Evolutionary conservation across 2,888 invertebrate species (phyloP), one percentile per base, ranked within the genome.

Genomic region (Drosophila affinis): DNA sequence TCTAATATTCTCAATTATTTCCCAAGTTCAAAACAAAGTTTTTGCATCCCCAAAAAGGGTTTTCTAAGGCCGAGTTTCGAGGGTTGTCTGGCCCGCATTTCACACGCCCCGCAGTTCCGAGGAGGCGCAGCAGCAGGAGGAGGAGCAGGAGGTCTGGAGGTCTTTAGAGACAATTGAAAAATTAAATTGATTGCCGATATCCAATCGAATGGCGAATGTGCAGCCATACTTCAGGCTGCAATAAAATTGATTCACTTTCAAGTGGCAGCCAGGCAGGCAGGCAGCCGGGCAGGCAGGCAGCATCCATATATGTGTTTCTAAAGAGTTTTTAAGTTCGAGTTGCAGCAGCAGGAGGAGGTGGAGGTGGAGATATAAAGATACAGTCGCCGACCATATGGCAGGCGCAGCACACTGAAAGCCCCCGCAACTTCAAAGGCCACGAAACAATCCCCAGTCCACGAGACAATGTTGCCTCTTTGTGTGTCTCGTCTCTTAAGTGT

Each of bases 241-340:
- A 83, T 79, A 76, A 85, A 81, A 76, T 73, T 84, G 83, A 84
- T 85, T 84, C 83, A 84, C 79, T 85, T 64, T 58, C 69, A 68
- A 71, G 71, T 69, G 70, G 55, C 46, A 58, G 29, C 6, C 39
- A 39, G 39, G 14, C 39, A 32, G 32, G 10, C 32, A 32, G 34
- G 3, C 34, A 39, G 18, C 18, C 18, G 18, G 34, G 14, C 39
- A 14, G 34, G 12, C 34, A 9, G 27, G 18, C 12, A 21, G 46
- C 45, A 44, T 21, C 55, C 29, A 72, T 72, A 70, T 72, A 63
- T 29, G 70, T 56, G n/a, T 39, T 39, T 39, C 69, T 34, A 45
- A 63, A 49, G 71, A 59, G 71, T 71, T 71, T 71, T 56, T 64
- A 71, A 71, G 71, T 52, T 71, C 71, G 58, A 71, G 54, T 56